A percentile compares a stretch with the other conserved stretches of the same genome.
Conservation (phyloP, 2,888 invertebrate species). For the Callosobruchus maculatus region DNA sequence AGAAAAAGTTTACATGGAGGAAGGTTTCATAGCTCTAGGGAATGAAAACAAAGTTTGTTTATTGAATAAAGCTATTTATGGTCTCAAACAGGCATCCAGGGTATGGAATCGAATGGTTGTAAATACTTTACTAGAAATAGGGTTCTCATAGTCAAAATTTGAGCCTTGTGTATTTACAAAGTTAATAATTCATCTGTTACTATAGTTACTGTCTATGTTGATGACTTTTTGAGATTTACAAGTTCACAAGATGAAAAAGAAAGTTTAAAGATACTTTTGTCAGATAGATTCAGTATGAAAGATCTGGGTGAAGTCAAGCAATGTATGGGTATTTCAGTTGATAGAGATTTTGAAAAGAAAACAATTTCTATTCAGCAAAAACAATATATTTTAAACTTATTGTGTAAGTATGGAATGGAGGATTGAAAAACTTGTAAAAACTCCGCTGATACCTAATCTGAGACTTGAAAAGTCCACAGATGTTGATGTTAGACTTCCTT, state of each 20-base stretch:
- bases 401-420: slow-evolving; percentile 1
- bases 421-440: slow-evolving; percentile 9
- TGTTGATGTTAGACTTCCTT: too few species aligned
- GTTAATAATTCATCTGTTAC: not conserved
- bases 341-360: not conserved
- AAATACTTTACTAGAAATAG: not conserved
- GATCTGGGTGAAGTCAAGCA: slow-evolving; percentile 5
- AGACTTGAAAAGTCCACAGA: too few species aligned
- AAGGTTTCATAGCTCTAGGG: not conserved
- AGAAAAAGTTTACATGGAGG: slow-evolving; percentile 8
- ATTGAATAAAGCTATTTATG: slow-evolving; percentile 11
- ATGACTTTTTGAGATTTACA: slow-evolving; percentile 3
- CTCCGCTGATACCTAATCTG: slow-evolving; percentile 6
- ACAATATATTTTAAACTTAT: slow-evolving; percentile 3
- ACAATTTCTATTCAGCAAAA: slow-evolving; percentile 1
- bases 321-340: not conserved
- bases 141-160: not conserved
- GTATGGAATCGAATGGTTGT: slow-evolving; percentile 7
- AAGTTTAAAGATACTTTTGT: not conserved
- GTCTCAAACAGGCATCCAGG: slow-evolving; percentile 9
- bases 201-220: slow-evolving; percentile 6
- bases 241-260: not conserved
- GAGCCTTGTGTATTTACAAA: slow-evolving; percentile 6
- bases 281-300: not conserved
- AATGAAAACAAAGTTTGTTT: slow-evolving; percentile 5